Evolutionary conservation across 2,113 vertebrate genomes (phyloP).

Genomic region (Pycnonotus jocosus): DNA sequence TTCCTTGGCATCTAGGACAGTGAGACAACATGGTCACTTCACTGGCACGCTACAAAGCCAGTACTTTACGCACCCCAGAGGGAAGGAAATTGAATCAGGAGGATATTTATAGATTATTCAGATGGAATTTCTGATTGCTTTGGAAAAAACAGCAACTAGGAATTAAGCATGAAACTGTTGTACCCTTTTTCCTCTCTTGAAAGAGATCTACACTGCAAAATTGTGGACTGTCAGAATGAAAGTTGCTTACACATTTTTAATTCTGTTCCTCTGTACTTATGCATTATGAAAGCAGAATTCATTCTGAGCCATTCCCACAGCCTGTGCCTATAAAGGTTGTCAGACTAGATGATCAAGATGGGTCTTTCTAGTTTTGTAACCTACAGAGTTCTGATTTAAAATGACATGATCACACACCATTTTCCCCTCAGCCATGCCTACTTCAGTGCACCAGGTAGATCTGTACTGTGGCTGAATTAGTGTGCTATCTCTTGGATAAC

Average conservation of each 20-base stretch:
- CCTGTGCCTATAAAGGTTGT: constrained; percentile 17
- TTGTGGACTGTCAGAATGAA: neutral
- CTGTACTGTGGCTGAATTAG: neutral
- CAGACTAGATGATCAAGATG: constrained; percentile 48
- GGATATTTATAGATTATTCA: constrained; percentile 21
- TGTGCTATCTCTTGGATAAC: neutral
- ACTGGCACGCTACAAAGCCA: neutral
- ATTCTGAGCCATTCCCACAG: neutral
- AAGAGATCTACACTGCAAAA: neutral
- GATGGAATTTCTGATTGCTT: neutral
- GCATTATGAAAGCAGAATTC: constrained; percentile 38
- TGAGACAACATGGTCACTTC: neutral
- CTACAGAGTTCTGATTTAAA: constrained; percentile 24
- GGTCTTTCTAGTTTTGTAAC: neutral
- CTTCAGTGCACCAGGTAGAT: constrained; percentile 3
- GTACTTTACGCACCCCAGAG: neutral
- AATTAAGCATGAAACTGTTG: neutral
- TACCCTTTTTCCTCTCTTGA: neutral
- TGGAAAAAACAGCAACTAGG: neutral
- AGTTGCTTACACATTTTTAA: constrained; percentile 3
- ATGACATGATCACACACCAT: neutral
- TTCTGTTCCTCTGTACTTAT: neutral
- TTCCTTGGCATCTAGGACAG: neutral
- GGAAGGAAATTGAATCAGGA: constrained; percentile 30
- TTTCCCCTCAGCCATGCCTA: constrained; percentile 7